Percentiles rank a stretch among this genome's conserved stretches.
Conservation (phyloP, 2,797 vertebrate genomes). For the Danio choprae region DNA sequence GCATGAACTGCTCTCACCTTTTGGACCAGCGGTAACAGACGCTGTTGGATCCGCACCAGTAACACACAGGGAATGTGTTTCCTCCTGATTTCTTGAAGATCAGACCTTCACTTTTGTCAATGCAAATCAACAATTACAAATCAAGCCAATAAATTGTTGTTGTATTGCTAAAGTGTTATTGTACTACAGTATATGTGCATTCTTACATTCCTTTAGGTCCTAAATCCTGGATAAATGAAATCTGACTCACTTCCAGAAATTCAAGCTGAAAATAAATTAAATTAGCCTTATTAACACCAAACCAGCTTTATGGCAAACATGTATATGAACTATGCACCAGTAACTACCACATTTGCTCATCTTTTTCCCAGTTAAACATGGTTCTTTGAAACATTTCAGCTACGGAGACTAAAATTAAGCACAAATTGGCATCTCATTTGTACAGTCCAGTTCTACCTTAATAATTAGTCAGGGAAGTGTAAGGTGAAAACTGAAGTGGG, state of each 20-base stretch:
- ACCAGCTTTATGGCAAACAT: slow-evolving; percentile 17
- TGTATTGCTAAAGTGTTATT: not conserved
- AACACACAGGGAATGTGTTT: slow-evolving; percentile 63
- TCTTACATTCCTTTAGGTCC: slow-evolving; percentile 63
- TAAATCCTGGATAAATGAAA: slow-evolving; percentile 60
- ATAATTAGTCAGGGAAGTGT: slow-evolving; percentile 21
- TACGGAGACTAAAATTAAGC: slow-evolving; percentile 28
- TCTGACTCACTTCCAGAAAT: slow-evolving; percentile 62
- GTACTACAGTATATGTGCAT: not conserved
- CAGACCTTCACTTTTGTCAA: slow-evolving; percentile 62
- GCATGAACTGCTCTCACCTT: slow-evolving; percentile 50
- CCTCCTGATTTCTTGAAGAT: slow-evolving; percentile 67
- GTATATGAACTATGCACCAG: slow-evolving; percentile 17
- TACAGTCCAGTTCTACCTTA: slow-evolving; percentile 12
- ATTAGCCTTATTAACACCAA: slow-evolving; percentile 29
- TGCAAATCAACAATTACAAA: not conserved
- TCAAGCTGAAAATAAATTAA: slow-evolving; percentile 55
- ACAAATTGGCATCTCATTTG: slow-evolving; percentile 6
- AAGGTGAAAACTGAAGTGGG: slow-evolving; percentile 10
- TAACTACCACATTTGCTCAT: slow-evolving; percentile 30
- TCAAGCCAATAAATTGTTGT: not conserved
- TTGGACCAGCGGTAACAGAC: slow-evolving; percentile 68
- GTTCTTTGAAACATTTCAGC: slow-evolving; percentile 50
- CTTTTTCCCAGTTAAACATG: slow-evolving; percentile 71
- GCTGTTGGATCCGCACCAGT: slow-evolving; percentile 66